Evolutionary conservation across 2,797 vertebrate genomes (phyloP).

Genomic region (Microctenopoma stevenorrisi): DNA sequence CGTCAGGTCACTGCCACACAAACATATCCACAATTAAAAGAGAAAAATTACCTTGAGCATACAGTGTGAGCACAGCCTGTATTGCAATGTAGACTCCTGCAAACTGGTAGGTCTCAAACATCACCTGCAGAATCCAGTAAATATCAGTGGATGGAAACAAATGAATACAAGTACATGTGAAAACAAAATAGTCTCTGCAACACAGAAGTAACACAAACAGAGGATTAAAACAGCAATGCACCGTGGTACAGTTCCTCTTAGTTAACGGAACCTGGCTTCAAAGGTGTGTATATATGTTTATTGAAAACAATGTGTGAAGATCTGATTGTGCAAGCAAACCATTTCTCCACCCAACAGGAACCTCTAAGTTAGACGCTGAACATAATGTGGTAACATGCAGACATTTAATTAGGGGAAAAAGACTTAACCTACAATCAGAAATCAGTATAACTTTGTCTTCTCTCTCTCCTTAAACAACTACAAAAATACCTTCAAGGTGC

Average conservation of each 20-base stretch:
- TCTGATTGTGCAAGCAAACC: no score
- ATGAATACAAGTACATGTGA: background rate
- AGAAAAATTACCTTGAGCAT: slow-evolving; percentile 82
- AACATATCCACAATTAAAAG: slow-evolving; percentile 8
- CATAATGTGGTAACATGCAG: no score
- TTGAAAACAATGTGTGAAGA: no score
- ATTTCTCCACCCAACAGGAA: no score
- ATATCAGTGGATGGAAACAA: background rate
- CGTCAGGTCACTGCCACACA: background rate
- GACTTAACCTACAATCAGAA: background rate
- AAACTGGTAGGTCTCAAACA: slow-evolving; percentile 89
- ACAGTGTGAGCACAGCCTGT: slow-evolving; percentile 88
- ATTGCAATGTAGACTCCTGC: slow-evolving; percentile 87
- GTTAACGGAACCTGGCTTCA: background rate
- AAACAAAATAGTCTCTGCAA: background rate
- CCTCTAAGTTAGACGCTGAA: no score
- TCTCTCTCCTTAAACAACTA: background rate
- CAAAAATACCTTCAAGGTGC: background rate
- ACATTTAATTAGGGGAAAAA: no score
- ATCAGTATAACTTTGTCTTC: background rate
- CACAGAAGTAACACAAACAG: background rate
- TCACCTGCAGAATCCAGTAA: slow-evolving; percentile 71
- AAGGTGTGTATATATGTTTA: no score
- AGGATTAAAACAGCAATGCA: background rate
- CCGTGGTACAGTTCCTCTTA: background rate